Base-by-base conservation (phyloP, 1,140 invertebrate species). In the Drosophila littoralis region DNA sequence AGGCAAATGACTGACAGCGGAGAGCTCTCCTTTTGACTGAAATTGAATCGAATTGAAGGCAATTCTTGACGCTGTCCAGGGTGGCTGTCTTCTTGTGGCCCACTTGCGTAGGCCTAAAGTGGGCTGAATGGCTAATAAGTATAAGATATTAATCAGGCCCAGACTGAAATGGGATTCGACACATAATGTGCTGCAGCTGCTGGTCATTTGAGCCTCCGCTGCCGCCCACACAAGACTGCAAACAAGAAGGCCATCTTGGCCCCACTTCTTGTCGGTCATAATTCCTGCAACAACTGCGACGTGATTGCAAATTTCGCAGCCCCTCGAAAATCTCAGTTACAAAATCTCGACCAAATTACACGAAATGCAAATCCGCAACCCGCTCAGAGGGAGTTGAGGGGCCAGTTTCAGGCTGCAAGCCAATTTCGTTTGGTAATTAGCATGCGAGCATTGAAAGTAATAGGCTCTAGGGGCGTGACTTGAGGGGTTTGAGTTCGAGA, bases 391-490 rank as follows among this genome's bases (percentile, higher is more conserved):
- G 10, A n/a, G 50, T 13, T 17, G 15, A 36, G 32, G 9, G 50
- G 43, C 68, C 59, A 63, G 48, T 64, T 46, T 43, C n/a, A 54
- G 59, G 15, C 55, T 51, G 42, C 50, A 45, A 52, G 36, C 45
- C 57, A 61, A 74, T 69, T 69, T 63, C 50, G 36, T 9, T 42
- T 58, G 50, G 36, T 75, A 75, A 75, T 75, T 75, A 75, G 59
- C 59, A 58, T 66, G 54, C 40, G 45, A 52, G 38, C 46, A 66
- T 67, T 66, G 54, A 58, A 57, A 15, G 51, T 22, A 7, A 50
- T 7, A 1, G 8, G 13, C 46, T 28, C 8, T 33, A 9, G 10
- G n/a, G 42, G 43, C 3, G 15, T 0, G 12, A 22, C 9, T 22
- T 28, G 12, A 15, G 12, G 32, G 28, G 38, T 1, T n/a, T n/a